Percentiles rank a stretch among this genome's conserved stretches.
Conservation (phyloP, 2,797 vertebrate genomes). For the Phataginus tetradactyla region DNA sequence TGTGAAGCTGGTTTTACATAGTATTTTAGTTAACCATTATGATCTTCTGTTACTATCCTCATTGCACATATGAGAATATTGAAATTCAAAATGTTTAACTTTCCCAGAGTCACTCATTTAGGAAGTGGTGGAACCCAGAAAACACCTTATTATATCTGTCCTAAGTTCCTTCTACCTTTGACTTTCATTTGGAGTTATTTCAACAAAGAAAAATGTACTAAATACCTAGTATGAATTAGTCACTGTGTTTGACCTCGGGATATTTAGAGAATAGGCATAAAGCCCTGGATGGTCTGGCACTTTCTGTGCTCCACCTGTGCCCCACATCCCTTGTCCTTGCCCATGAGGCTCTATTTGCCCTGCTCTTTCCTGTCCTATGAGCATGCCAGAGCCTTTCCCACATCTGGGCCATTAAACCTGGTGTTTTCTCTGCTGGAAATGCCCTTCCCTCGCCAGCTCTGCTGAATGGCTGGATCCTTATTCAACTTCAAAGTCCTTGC, state of each 20-base stretch:
- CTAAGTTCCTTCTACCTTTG: background rate
- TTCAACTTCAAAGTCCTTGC: background rate
- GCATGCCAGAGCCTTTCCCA: accelerated
- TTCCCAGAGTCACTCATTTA: background rate
- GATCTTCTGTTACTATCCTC: background rate
- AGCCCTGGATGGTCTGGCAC: background rate
- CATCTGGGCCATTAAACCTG: background rate
- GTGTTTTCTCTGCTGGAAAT: background rate
- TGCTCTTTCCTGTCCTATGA: background rate
- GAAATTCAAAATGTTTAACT: background rate
- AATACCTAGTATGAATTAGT: background rate
- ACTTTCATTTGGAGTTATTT: background rate
- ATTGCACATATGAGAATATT: background rate
- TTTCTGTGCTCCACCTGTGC: too few species aligned
- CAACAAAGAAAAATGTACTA: background rate
- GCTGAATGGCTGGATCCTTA: background rate
- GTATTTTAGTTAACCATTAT: background rate
- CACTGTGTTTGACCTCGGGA: background rate
- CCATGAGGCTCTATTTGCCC: background rate
- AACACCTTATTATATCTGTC: background rate
- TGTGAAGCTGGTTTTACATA: background rate
- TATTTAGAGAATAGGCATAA: background rate
- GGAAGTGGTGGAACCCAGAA: background rate
- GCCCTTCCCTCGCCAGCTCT: background rate
- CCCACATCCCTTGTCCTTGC: background rate